phyloP scores from a whole-genome alignment of 2,888 invertebrate species.

The Agonopterix arenella region DNA sequence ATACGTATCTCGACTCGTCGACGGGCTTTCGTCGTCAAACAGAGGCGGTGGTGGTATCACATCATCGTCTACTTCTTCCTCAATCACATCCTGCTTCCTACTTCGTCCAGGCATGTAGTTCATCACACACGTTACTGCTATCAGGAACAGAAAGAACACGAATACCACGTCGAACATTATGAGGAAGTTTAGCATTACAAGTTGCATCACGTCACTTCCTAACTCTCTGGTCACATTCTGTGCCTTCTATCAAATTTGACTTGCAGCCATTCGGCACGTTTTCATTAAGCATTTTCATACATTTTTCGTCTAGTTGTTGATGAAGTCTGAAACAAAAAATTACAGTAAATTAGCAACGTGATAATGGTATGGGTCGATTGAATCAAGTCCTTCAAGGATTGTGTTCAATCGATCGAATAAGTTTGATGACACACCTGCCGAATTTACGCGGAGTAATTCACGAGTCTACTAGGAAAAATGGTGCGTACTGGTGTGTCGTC shows the following conservation, averaged over 20 bases:
- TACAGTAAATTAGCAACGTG: neutral
- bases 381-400: no score
- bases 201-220: constrained; percentile 81
- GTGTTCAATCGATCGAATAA: no score
- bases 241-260: constrained; percentile 20
- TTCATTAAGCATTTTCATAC: neutral
- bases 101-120: constrained; percentile 85
- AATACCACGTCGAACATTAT: constrained; percentile 93
- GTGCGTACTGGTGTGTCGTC: no score
- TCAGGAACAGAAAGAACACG: constrained; percentile 90
- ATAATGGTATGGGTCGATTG: no score
- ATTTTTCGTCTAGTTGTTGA: neutral
- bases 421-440: no score
- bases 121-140: constrained; percentile 88
- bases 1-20: constrained; percentile 61
- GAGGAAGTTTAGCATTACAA: constrained; percentile 90
- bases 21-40: constrained; percentile 48
- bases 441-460: no score
- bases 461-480: no score
- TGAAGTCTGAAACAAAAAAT: constrained; percentile 2
- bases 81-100: constrained; percentile 64
- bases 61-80: constrained; percentile 65
- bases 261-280: neutral
- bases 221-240: constrained; percentile 56
- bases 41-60: constrained; percentile 70